phyloP scores from a whole-genome alignment of 2,113 vertebrate species.

The Clinocottus analis region DNA sequence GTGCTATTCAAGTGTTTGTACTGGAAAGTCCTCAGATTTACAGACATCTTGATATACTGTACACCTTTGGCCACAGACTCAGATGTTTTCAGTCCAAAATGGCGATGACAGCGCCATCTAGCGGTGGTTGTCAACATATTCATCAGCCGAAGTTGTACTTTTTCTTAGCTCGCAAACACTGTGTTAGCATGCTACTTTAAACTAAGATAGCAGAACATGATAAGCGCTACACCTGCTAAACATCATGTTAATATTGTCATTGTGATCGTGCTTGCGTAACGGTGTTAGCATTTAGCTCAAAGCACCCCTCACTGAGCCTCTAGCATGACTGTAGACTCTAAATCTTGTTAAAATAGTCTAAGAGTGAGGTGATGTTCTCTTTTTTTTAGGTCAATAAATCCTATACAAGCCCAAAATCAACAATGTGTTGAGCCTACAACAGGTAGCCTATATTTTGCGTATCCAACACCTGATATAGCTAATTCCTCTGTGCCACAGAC shows the following conservation, averaged over 20 bases:
- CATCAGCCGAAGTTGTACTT: too few species aligned
- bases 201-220: not conserved
- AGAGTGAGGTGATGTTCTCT: not conserved
- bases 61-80: too few species aligned
- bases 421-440: not conserved
- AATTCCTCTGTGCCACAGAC: not conserved
- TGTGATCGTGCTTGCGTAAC: not conserved
- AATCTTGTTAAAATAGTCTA: not conserved
- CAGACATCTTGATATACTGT: too few species aligned
- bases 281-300: not conserved
- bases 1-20: too few species aligned
- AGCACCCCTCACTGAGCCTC: not conserved
- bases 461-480: not conserved
- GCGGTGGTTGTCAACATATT: too few species aligned
- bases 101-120: too few species aligned
- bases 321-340: not conserved
- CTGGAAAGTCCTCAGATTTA: too few species aligned
- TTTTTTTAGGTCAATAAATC: not conserved
- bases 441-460: not conserved
- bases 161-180: too few species aligned
- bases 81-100: too few species aligned
- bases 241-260: too few species aligned
- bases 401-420: not conserved
- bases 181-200: not conserved
- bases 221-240: not conserved